Percentiles rank a stretch among this genome's conserved stretches.
Conservation (phyloP, 2,797 vertebrate species). For the Lophius americanus region DNA sequence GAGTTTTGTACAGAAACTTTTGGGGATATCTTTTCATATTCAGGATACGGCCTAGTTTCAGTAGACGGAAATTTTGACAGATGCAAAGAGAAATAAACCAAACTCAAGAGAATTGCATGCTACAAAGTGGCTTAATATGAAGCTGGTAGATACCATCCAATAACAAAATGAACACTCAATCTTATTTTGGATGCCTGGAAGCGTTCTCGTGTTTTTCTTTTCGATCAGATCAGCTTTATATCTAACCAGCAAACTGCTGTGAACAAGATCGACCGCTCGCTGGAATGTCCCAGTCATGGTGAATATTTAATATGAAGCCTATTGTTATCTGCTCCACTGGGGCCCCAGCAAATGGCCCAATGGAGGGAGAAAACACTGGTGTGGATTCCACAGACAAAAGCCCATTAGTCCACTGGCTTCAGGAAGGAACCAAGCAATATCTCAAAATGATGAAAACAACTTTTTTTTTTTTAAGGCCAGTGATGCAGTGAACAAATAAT, state of each 20-base stretch:
- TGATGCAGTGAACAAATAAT: slow-evolving; percentile 49
- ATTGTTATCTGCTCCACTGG: slow-evolving; percentile 69
- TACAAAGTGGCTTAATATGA: slow-evolving; percentile 42
- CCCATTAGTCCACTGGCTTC: slow-evolving; percentile 68
- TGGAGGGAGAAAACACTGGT: slow-evolving; percentile 56
- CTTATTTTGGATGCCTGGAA: slow-evolving; percentile 58
- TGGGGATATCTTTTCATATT: background rate
- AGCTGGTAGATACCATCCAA: slow-evolving; percentile 48
- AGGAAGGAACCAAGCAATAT: slow-evolving; percentile 71
- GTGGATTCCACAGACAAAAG: slow-evolving; percentile 66
- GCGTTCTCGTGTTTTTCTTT: slow-evolving; percentile 44
- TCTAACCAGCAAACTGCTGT: slow-evolving; percentile 64
- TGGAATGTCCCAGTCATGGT: slow-evolving; percentile 62
- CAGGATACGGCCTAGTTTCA: slow-evolving; percentile 51
- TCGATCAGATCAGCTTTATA: slow-evolving; percentile 55
- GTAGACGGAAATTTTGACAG: slow-evolving; percentile 47
- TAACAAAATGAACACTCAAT: slow-evolving; percentile 57
- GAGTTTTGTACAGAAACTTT: too few relatives aligned
- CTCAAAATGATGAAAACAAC: slow-evolving; percentile 72
- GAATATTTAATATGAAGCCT: slow-evolving; percentile 72
- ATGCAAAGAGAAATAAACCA: slow-evolving; percentile 54
- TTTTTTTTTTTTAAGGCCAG: slow-evolving; percentile 42
- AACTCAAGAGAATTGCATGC: slow-evolving; percentile 42
- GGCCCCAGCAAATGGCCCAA: slow-evolving; percentile 68
- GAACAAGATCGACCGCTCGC: slow-evolving; percentile 50